These are phyloP conservation scores for Camelus dromedarius DNA, from an alignment of 2,113 vertebrate species.

Conservation along the genomic window DNA sequence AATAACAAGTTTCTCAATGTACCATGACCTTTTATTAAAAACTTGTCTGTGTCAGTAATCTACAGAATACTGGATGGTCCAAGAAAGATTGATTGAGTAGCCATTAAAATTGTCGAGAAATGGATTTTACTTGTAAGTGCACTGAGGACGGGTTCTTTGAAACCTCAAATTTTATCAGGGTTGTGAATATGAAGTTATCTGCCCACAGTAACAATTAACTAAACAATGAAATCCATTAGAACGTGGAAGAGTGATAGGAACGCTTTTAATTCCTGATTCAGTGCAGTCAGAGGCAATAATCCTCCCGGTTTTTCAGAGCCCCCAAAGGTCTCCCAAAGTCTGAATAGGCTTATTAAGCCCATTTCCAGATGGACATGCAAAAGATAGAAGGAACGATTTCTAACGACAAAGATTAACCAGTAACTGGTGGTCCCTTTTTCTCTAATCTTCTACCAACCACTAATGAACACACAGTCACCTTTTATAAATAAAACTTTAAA, in stretches of 20 bases:
- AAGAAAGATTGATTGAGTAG: background rate
- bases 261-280: background rate
- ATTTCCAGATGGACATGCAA: background rate
- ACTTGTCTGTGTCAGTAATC: background rate
- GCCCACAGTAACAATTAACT: background rate
- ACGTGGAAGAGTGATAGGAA: background rate
- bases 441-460: background rate
- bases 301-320: background rate
- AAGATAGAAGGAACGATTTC: background rate
- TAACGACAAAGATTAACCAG: constrained; percentile 36
- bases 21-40: background rate
- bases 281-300: background rate
- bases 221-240: background rate
- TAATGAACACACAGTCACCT: background rate
- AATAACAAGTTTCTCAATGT: background rate
- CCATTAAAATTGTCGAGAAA: background rate
- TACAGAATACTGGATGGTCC: background rate
- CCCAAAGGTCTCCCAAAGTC: background rate
- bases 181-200: constrained; percentile 31
- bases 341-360: background rate
- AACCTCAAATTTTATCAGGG: background rate
- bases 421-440: constrained; percentile 13
- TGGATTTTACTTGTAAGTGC: constrained; percentile 10
- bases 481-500: background rate
- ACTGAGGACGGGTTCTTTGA: background rate